Base-by-base conservation (phyloP, 2,797 vertebrate species). In the Takifugu rubripes region DNA sequence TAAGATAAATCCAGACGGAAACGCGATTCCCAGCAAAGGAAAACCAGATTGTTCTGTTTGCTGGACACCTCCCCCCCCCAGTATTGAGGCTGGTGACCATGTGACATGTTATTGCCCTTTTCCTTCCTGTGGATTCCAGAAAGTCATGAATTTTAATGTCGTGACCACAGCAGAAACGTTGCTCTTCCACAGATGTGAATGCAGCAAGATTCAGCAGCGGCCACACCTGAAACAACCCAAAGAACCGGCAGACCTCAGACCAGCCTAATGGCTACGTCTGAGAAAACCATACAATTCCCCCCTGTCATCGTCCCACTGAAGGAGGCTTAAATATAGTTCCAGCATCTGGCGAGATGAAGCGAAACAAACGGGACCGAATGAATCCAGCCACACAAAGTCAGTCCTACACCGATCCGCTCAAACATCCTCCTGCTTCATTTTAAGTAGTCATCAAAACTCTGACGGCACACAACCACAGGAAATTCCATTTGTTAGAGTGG, bases 161-260 rank as follows among this genome's bases (percentile, higher is more conserved):
- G 65, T 25, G 27, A 77, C 43, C 56, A 81, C 77, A 42, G 42
- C 57, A 60, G 68, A 87, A 78, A 81, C 59, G 29, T 62, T 52
- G 56, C 61, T 74, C 60, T 69, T 51, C 66, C 17, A n/a, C 52
- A 49, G 71, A 83, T 85, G 79, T 77, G 78, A 71, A 72, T 61
- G 66, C 51, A 74, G 75, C 40, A 65, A 67, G 76, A 74, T 56
- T 66, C 80, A 71, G 75, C 76, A 58, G 64, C 70, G 77, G 62
- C 78, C 77, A 74, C 87, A 89, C 85, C 86, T 91, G 88, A 86
- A 90, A 88, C 70, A 92, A 90, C 90, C 91, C 52, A 70, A 52
- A 56, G 45, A 8, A 65, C n/a, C 63, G 59, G 72, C 72, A 84
- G 87, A 61, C 68, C 40, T 77, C 42, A 46, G 73, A 53, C 56